Evolutionary conservation across 2,113 vertebrate species (phyloP), one percentile per base, ranked within the genome.

Genomic region (Coracopsis vasa): DNA sequence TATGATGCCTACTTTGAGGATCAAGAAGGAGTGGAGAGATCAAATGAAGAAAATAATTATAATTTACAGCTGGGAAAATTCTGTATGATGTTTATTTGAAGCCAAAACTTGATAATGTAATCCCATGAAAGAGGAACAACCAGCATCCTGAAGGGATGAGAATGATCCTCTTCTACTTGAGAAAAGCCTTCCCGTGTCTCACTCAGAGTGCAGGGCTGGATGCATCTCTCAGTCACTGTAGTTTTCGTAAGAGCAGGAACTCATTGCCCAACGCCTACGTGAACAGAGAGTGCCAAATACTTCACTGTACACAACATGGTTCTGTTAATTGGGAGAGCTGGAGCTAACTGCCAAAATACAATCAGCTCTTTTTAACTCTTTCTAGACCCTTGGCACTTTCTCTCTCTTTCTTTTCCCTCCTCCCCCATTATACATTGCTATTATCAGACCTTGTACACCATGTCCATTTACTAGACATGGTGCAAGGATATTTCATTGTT

Each of bases 1-100:
- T 5, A 14, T 56, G 37, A 81, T 27, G 56, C 19, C 45, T 29
- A 35, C 95, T 95, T 96, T 94, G 95, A 96, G 93, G 88, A 90
- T 80, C 44, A 67, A 51, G 80, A 37, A 86, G 72, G 62, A 84
- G 73, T 37, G 74, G 24, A 45, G 65, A 94, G 82, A 96, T 93
- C 79, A 96, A 93, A 96, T 86, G 69, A 37, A 47, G 58, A 9
- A 48, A 82, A 82, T 65, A 69, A 50, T 3, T 6, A 13, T 80
- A 39, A 94, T 91, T 96, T 88, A 48, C 86, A 75, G 84, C 18
- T 56, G 37, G 78, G 61, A 41, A 83, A 86, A 37, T 23, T 79
- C 71, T 44, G 58, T 19, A 24, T 70, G 41, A 39, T 84, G 80
- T 29, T 86, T 51, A 19, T 81, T 95, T 95, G 92, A 92, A 91